Percentiles rank a stretch among this genome's conserved stretches.
Evolutionary conservation across 1,140 invertebrate species (phyloP).

Genomic region (Cardiocondyla obscurior): DNA sequence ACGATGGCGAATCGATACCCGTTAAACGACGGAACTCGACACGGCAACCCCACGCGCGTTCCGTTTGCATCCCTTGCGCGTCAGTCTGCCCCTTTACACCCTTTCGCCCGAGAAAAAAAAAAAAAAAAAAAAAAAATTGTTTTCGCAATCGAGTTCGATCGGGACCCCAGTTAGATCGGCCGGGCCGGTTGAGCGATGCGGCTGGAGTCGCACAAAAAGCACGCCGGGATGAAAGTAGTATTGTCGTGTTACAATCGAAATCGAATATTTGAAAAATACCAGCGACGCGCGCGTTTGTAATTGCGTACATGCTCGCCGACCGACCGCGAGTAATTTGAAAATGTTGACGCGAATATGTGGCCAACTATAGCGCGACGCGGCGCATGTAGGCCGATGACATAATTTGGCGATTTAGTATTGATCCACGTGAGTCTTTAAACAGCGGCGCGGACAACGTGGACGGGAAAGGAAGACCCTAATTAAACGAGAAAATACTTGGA

Average conservation of each 20-base stretch:
- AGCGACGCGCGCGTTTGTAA: slow-evolving; percentile 16
- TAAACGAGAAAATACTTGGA: neutral
- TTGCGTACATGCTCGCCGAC: slow-evolving; percentile 19
- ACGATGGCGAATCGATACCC: slow-evolving; percentile 39
- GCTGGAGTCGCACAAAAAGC: slow-evolving; percentile 18
- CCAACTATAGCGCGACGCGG: neutral
- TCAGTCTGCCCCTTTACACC: neutral
- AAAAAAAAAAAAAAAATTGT: slow-evolving; percentile 40
- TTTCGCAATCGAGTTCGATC: neutral
- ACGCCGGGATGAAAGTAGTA: slow-evolving; percentile 25
- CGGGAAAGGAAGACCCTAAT: neutral
- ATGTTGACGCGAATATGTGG: neutral
- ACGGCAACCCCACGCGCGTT: neutral
- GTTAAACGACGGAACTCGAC: slow-evolving; percentile 42
- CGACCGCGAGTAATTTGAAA: neutral
- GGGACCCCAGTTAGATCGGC: neutral
- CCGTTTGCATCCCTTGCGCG: too few relatives aligned
- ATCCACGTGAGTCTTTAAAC: neutral
- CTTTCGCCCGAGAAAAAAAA: neutral
- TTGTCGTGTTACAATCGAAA: slow-evolving; percentile 53
- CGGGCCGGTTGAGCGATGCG: slow-evolving; percentile 8
- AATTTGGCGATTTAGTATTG: slow-evolving; percentile 3
- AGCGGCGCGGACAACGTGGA: too few relatives aligned
- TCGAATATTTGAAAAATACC: slow-evolving; percentile 51
- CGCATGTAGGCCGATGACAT: neutral